Base-by-base conservation (phyloP, 53 echinoderm and acorn worm genomes). In the Paracentrotus lividus region DNA sequence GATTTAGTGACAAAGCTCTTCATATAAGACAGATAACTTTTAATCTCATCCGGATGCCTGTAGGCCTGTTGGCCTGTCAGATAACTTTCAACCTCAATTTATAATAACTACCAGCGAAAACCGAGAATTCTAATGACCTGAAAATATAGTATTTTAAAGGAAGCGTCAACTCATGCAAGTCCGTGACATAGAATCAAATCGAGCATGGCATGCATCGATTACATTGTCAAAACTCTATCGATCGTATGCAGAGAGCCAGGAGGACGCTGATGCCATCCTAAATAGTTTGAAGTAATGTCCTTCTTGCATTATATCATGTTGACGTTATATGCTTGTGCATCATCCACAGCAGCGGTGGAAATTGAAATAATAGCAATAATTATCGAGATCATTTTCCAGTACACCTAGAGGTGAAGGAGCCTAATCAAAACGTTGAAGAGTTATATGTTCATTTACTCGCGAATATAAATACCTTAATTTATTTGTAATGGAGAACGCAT, bases 341-440 rank as follows among this genome's bases (percentile, higher is more conserved):
- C 12, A 72, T 31, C 34, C 6, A 10, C 40, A 4, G 27, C 40
- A 18, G 40, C 5, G 20, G 72, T 40, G 40, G 40, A 38, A 57
- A 38, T 72, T 72, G 72, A 72, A 72, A 72, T 72, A 72, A 72
- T 72, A 72, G 40, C 27, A 36, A 72, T 36, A 72, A 72, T 40
- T 38, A 72, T 72, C 72, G 72, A n/a, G n/a, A 72, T 40, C 72
- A 38, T 40, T 61, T 61, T 40, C 32, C 40, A 20, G 38, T 26
- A 3, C 21, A 40, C 40, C 21, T 5, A 20, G 20, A 40, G 40
- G 14, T 21, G 40, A 16, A 15, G 21, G 5, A 72, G 72, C 40
- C 18, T 36, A 72, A 72, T 72, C 16, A 4, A 72, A 72, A 72
- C 36, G 32, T 72, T 40, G 40, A 38, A 72, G 36, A 5, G 36